Conservation (phyloP, 2,888 invertebrate genomes). For the Thyatira batis region DNA sequence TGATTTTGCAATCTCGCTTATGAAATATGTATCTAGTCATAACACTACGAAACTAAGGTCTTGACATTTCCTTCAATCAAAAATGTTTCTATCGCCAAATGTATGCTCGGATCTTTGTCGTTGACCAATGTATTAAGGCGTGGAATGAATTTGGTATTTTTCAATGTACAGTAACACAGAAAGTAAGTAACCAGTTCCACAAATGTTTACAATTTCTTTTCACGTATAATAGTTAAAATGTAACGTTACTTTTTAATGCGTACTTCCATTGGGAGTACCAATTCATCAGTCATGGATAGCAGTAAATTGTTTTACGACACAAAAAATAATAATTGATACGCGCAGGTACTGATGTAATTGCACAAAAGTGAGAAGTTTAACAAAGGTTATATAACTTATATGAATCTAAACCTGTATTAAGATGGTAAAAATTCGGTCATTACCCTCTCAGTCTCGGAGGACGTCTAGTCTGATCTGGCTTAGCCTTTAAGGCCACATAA, state of each 20-base stretch:
- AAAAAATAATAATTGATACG: slow-evolving; percentile 24
- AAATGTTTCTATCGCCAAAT: slow-evolving; percentile 22
- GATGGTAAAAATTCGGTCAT: slow-evolving; percentile 8
- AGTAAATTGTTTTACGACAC: slow-evolving; percentile 26
- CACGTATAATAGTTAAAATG: slow-evolving; percentile 37
- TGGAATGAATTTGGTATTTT: slow-evolving; percentile 16
- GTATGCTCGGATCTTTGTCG: slow-evolving; percentile 25
- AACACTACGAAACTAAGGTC: not conserved
- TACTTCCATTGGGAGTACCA: slow-evolving; percentile 18
- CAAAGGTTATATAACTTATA: slow-evolving; percentile 15
- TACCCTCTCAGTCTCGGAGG: slow-evolving; percentile 6
- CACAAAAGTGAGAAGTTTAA: slow-evolving; percentile 14
- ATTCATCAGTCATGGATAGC: slow-evolving; percentile 33
- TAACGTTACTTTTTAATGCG: slow-evolving; percentile 37
- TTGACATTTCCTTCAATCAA: slow-evolving; percentile 15
- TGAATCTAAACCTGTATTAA: slow-evolving; percentile 12
- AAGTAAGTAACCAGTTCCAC: slow-evolving; percentile 8
- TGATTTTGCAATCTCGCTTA: not conserved
- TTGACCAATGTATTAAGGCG: slow-evolving; percentile 32
- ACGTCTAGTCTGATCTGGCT: not conserved
- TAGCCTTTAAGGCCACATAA: not conserved
- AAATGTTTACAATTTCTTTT: slow-evolving; percentile 48
- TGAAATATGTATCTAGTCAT: not conserved
- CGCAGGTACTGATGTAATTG: slow-evolving; percentile 18
- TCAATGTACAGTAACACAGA: slow-evolving; percentile 14